Base-by-base conservation (phyloP, 1,140 invertebrate species). In the Periplaneta americana region DNA sequence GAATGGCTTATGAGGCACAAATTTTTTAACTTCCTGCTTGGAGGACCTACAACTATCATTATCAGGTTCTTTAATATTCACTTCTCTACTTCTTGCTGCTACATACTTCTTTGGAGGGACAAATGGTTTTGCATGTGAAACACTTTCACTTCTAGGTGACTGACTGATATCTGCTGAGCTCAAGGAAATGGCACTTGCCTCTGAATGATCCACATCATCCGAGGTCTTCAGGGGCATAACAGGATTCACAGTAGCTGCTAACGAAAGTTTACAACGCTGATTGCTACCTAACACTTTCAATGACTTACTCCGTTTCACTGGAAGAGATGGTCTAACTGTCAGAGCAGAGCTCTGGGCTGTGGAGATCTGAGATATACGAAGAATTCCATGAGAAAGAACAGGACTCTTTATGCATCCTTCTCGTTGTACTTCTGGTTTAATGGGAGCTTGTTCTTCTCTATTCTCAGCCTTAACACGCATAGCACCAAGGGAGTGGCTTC, bases 251-350 rank as follows among this genome's bases (percentile, higher is more conserved):
- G 34, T 18, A 33, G 22, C 10, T 22, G 74, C 28, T 22, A 84
- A 75, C 39, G 83, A 82, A 35, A 85, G 78, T 48, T 82, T 83
- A 74, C 35, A 76, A 22, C 81, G 80, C 28, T 84, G 82, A 32
- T 79, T 78, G 78, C 74, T 81, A 33, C 84, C 83, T 15, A 85
- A 48, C n/a, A 87, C 84, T 84, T 87, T 87, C 33, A 88, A 80
- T n/a, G 88, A 88, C 83, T 88, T 88, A 80, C 87, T 88, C 57
- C 88, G 75, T 82, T 87, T 88, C 11, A 88, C 79, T 32, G 81
- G 81, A 28, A 80, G 28, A 13, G 82, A 74, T 78, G 80, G 82
- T 76, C 81, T 84, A 5, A 31, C 34, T 36, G 22, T 74, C 11
- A 18, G 34, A 36, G 34, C 1, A 11, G 80, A 17, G 17, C 79